Evolutionary conservation across 2,888 invertebrate genomes (phyloP), one percentile per base, ranked within the genome.

Genomic region (Ectobius pallidus): DNA sequence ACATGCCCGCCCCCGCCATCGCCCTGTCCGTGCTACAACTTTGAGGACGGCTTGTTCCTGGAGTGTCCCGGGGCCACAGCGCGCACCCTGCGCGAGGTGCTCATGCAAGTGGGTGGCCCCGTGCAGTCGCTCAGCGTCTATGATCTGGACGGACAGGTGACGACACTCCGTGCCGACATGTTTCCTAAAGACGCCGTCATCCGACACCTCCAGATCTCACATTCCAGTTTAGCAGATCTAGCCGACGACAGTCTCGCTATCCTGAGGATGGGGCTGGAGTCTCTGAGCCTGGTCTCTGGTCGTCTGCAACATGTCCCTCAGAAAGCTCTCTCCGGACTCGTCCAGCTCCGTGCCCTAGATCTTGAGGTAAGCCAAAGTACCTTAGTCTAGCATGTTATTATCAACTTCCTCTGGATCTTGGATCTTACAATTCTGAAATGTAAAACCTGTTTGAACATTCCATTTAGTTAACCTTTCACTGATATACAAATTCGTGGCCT

Each of bases 1-100:
- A 25, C 69, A 34, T 62, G 70, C 70, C 62, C 62, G 16, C 44
- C 46, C 25, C 52, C 63, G 2, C 92, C 91, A 83, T 92, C 92
- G 52, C 91, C 91, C 78, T 96, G 96, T 83, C 94, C 95, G 6
- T 96, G 96, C 84, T 95, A 95, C 87, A 93, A 93, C 83, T 94
- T 95, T 83, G 95, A 95, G 84, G 94, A 95, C 85, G 95, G 94
- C 74, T 87, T 96, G 76, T 94, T 93, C 85, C 87, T 96, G 80
- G 95, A 96, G 84, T 96, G 95, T 82, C 93, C 94, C 52, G 92
- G 92, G 69, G 93, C 93, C 58, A 92, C 92, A 70, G 89, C 92
- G 58, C 86, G 87, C 76, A 90, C 92, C 63, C 87, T 95, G 77
- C 90, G 89, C 81, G 87, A 87, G 78, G 91, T 94, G 49, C 85